phyloP scores from a whole-genome alignment of 1,140 invertebrate species.

The Drosophila quadrilineata region DNA sequence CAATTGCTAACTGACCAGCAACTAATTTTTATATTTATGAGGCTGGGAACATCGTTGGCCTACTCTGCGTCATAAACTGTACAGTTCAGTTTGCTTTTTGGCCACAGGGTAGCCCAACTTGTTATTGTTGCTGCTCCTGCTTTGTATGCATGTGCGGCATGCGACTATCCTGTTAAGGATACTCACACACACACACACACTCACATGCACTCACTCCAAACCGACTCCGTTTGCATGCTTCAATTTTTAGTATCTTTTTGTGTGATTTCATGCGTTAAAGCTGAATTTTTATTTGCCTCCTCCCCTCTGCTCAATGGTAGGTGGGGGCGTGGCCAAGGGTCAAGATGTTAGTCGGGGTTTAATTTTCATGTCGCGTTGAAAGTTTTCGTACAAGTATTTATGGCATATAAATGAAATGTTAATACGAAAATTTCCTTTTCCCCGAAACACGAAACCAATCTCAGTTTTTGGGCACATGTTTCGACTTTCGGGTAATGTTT shows the following conservation, averaged over 20 bases:
- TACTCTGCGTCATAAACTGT: conserved; percentile 77
- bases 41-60: conserved; percentile 59
- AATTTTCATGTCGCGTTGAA: conserved; percentile 76
- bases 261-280: conserved; percentile 79
- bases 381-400: conserved; percentile 71
- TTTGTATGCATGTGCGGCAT: conserved; percentile 54
- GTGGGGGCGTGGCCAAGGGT: background rate
- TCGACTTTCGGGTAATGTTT: conserved; percentile 54
- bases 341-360: conserved; percentile 32
- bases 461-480: conserved; percentile 21
- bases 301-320: conserved; percentile 6
- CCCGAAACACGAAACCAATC: background rate
- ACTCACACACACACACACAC: conserved; percentile 53
- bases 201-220: too few species aligned
- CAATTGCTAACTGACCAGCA: conserved; percentile 77
- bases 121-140: conserved; percentile 34
- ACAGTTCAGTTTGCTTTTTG: conserved; percentile 52
- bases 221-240: conserved; percentile 68
- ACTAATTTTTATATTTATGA: conserved; percentile 80
- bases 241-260: conserved; percentile 74
- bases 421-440: background rate
- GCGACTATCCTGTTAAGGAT: conserved; percentile 30
- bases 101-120: conserved; percentile 22
- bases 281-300: conserved; percentile 74
- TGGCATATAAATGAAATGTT: conserved; percentile 76